Evolutionary conservation across 1,140 invertebrate species (phyloP), one percentile per base, ranked within the genome.

Genomic region (Psilanteris sp.): DNA sequence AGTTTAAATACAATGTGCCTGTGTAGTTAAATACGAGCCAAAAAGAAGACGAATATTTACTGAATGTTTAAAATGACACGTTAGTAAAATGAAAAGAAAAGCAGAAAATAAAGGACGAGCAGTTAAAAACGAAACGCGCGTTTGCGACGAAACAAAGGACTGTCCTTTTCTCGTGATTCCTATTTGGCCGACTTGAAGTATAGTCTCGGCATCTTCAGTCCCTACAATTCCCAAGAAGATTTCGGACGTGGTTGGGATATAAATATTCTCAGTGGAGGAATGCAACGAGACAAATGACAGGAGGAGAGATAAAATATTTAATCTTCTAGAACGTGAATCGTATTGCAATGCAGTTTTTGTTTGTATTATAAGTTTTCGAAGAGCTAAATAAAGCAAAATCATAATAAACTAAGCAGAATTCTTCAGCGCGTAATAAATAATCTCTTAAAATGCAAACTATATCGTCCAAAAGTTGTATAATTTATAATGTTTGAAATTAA

Each of bases 201-300:
- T 39, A 46, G 62, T 62, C 54, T 68, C 50, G 68, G 48, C 55
- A 59, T 64, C 74, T 64, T 77, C 74, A 68, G 74, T 59, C 68
- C 64, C 70, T 72, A 71, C 77, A 77, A 81, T 81, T 79, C 77
- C 74, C 77, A 48, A 64, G 75, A 78, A 79, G 72, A 81, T 78
- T 77, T 72, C 68, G 72, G 54, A 79, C 79, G 79, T 79, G 79
- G 76, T 54, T 48, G 27, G 74, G 72, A 73, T 80, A 79, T 82
- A 82, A 82, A 82, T 82, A 82, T 79, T 79, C 77, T 67, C 73
- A 8, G 32, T 71, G 67, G 46, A 66, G 67, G 36, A 70, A 61
- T 55, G 77, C 64, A 72, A 64, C 62, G 72, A 72, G 62, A 67
- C 72, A 72, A 78, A 78, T 78, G 75, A 78, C 75, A 73, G 64